Evolutionary conservation across 1,140 invertebrate species (phyloP), one percentile per base, ranked within the genome.

Genomic region (Drosophila watanabei): DNA sequence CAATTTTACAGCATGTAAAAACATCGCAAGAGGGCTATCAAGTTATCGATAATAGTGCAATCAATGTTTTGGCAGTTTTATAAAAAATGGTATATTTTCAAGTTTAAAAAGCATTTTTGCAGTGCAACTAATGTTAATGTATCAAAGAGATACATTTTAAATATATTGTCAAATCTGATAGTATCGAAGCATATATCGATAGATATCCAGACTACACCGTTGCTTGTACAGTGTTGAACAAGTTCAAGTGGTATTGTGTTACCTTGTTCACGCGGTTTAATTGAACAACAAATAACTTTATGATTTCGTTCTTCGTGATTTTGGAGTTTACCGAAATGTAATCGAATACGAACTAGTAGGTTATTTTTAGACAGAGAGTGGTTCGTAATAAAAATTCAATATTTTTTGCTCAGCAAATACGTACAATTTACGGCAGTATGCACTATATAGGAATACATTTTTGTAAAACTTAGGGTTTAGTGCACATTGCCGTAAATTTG

Each of bases 221-320:
- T 13, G 8, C 33, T n/a, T 37, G 33, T n/a, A 39, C 14, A 39
- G 54, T 57, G 54, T 39, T 57, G 54, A 24, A 57, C 20, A 57
- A 57, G 5, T 39, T 39, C 9, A 16, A 24, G 54, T n/a, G 20
- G 54, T 57, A 57, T 57, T 24, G 54, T 39, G 9, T 57, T 57
- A 57, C 54, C 35, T 57, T 57, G 35, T 28, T 39, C 9, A 28
- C 16, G 33, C 18, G 14, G 5, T 2, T 37, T 6, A 5, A 16
- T 16, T 24, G 9, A 24, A 5, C 9, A 37, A 24, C 52, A 4
- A 37, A 24, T 5, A n/a, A 6, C 2, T 24, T 16, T 10, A 8
- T 24, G 8, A 37, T 5, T 24, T 54, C 1, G 52, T 24, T 56
- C 0, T 56, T 56, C 18, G 18, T 56, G 52, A 37, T 24, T 37